Base-by-base conservation (phyloP, 1,140 invertebrate genomes). In the Formica selysi region DNA sequence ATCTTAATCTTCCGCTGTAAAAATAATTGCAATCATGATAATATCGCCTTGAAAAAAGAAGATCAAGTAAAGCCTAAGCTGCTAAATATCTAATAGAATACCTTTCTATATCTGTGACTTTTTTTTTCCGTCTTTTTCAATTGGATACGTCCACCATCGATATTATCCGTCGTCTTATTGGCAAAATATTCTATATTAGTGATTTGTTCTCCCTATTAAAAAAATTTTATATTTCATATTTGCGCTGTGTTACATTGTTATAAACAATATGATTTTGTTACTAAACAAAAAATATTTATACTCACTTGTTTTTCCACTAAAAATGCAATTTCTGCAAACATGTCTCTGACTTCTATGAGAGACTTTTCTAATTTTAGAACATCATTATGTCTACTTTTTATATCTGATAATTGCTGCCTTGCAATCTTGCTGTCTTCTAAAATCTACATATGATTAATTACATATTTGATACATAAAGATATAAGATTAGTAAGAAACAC, bases 321-420 rank as follows among this genome's bases (percentile, higher is more conserved):
- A 94, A 97, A 96, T 54, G 97, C 97, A 94, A 98, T 96, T 94
- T 98, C 97, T 91, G 96, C 95, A 95, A 98, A 98, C 95, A 98
- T 97, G 89, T 98, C 97, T 93, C 97, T 96, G 62, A 99, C 95
- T 94, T 98, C 98, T 87, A 94, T 94, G 86, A 99, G 96, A 88
- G 97, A 97, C 89, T 96, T 97, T 96, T 99, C 98, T 76, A 98
- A 95, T 94, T 98, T 97, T 83, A 98, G 95, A 87, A 99, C 96
- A 95, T 98, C 98, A 85, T 97, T 96, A 92, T 98, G 98, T 78
- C 98, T 96, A 84, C 96, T 97, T 96, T 98, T 96, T 88, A 98
- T 97, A 87, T 98, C 98, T 78, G 97, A 97, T 91, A 99, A 95
- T 86, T 97, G 97, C 93, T 97, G 96, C 93, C 96, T 97, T n/a